Percentiles rank a stretch among this genome's conserved stretches.
phyloP scores from a whole-genome alignment of 2,888 invertebrate genomes.

The Euclidia mi region DNA sequence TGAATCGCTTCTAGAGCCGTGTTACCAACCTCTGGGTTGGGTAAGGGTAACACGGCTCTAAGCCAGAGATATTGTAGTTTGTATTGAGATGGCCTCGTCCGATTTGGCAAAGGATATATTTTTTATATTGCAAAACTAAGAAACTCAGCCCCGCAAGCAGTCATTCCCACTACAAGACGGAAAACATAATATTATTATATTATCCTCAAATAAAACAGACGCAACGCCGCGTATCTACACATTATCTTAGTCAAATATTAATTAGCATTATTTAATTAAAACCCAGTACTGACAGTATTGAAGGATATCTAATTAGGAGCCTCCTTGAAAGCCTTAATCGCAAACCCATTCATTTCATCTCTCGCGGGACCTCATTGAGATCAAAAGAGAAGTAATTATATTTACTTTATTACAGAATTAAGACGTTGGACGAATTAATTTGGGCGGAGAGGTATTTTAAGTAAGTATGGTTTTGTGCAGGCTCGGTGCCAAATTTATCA shows the following conservation, averaged over 20 bases:
- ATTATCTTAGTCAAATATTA: slow-evolving; percentile 24
- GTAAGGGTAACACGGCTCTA: too few species aligned
- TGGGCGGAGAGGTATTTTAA: slow-evolving; percentile 3
- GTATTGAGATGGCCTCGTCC: too few species aligned
- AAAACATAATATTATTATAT: neutral
- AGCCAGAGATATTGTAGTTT: too few species aligned
- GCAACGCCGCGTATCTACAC: neutral
- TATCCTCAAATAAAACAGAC: too few species aligned
- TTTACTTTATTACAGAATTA: slow-evolving; percentile 30
- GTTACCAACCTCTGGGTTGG: too few species aligned
- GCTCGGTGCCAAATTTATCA: neutral
- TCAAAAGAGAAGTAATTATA: slow-evolving; percentile 39
- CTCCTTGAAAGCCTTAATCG: slow-evolving; percentile 32
- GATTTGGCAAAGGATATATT: too few species aligned
- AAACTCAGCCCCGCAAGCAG: too few species aligned
- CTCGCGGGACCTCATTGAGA: slow-evolving; percentile 30
- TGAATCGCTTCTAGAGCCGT: too few species aligned
- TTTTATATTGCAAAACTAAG: too few species aligned
- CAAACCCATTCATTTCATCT: slow-evolving; percentile 42
- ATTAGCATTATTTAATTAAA: slow-evolving; percentile 38
- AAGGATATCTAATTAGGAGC: slow-evolving; percentile 44
- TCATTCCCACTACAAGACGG: too few species aligned
- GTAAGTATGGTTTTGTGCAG: neutral
- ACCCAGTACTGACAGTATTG: slow-evolving; percentile 30
- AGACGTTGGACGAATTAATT: slow-evolving; percentile 27